Evolutionary conservation across 2,113 vertebrate species (phyloP), one percentile per base, ranked within the genome.

Genomic region (Tichodroma muraria): DNA sequence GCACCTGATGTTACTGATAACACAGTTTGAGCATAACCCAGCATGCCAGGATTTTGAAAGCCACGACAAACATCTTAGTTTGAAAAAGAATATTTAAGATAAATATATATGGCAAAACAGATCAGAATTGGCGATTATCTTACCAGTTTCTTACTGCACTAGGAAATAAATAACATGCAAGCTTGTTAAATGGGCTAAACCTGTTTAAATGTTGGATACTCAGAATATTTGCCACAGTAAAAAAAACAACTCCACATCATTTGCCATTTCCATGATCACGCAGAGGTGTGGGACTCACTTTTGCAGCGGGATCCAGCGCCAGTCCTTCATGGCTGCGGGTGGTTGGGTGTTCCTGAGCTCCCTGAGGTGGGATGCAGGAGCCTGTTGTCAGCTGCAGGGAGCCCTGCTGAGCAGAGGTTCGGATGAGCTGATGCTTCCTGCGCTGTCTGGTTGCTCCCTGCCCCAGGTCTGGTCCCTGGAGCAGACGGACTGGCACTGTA

Each of bases 401-500:
- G 0, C 11, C 16, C 38, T 40, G 2, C 15, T 7, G 22, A 64
- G 86, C 57, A 18, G 38, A 24, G n/a, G 10, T 12, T 13, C 22
- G 7, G 16, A 1, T 4, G 20, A 59, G 28, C 57, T n/a, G 31
- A 15, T 17, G 9, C 31, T 6, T 15, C 73, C 27, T 22, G 33
- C 4, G 0, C 31, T 54, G 15, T 52, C 33, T 91, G 75, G 4
- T 84, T 66, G 83, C 68, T 47, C 65, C 38, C 23, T 47, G 28
- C 1, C 88, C 83, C 85, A 99, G 99, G 99, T 99, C 93, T 99
- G 99, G 99, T 99, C 99, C 68, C 92, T 99, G 19, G 99, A 99
- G 93, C 99, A 99, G 97, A 98, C 99, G 0, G 98, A 98, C 52
- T 99, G 99, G 99, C 99, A 98, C 98, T 99, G 99, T 95, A 99